Conservation (phyloP, 2,113 vertebrate genomes). For the Theropithecus gelada region DNA sequence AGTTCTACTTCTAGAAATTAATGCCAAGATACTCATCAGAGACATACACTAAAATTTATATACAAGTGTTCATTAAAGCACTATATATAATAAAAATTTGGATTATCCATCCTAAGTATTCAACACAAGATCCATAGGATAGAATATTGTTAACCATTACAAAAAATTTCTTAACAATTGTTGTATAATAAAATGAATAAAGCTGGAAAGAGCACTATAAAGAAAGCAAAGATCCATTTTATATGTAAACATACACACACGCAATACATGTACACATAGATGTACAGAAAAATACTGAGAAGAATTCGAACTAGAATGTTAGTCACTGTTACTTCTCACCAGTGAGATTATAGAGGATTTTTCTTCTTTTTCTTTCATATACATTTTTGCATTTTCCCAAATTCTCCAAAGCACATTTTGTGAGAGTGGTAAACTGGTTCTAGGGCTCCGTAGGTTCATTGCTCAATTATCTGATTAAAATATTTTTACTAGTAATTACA, state of each 20-base stretch:
- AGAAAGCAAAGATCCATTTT: background rate
- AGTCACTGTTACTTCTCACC: background rate
- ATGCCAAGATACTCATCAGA: slow-evolving; percentile 23
- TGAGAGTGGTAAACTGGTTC: background rate
- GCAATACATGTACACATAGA: background rate
- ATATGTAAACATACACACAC: background rate
- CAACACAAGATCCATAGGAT: background rate
- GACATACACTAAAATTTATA: background rate
- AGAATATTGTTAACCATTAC: background rate
- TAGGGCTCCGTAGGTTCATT: background rate
- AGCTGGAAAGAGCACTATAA: background rate
- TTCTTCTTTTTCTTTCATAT: background rate
- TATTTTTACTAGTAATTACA: background rate
- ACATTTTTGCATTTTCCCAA: background rate
- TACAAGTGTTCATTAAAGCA: background rate
- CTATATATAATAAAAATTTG: background rate
- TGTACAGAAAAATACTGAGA: background rate
- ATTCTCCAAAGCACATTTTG: background rate
- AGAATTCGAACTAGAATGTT: background rate
- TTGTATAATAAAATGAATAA: background rate
- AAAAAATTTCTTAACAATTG: background rate
- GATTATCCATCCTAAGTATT: slow-evolving; percentile 16
- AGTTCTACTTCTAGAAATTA: slow-evolving; percentile 45
- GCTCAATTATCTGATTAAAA: background rate
- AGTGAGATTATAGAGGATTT: background rate